Evolutionary conservation across 2,888 invertebrate genomes (phyloP).

Genomic region (Meteorus cinctellus): DNA sequence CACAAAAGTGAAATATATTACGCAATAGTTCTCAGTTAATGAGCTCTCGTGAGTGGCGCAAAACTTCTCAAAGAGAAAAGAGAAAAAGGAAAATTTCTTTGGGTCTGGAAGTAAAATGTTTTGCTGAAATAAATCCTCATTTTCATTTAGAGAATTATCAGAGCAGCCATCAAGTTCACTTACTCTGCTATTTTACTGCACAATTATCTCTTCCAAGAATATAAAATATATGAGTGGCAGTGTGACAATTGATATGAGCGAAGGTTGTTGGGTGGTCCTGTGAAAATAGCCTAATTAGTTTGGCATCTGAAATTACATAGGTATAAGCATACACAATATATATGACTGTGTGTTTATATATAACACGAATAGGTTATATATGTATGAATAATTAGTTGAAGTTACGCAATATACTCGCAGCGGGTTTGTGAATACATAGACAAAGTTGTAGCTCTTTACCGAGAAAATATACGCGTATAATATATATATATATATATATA

Average conservation of each 20-base stretch:
- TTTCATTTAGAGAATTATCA: too few species aligned
- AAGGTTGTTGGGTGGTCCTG: constrained; percentile 39
- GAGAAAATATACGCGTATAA: constrained; percentile 2
- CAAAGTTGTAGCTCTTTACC: constrained; percentile 13
- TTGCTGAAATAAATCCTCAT: too few species aligned
- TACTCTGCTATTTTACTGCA: too few species aligned
- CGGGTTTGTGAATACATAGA: constrained; percentile 5
- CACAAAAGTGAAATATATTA: too few species aligned
- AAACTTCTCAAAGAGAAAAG: too few species aligned
- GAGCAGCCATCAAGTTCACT: too few species aligned
- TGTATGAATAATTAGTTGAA: constrained; percentile 8
- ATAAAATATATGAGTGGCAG: constrained; percentile 13
- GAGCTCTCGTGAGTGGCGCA: too few species aligned
- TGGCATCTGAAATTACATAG: constrained; percentile 59
- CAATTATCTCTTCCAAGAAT: too few species aligned
- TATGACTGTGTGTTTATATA: constrained; percentile 27
- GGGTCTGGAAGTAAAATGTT: too few species aligned
- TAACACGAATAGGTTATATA: constrained; percentile 30
- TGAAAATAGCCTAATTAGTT: constrained; percentile 65
- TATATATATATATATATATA: neutral
- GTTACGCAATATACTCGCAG: neutral
- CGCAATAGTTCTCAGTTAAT: too few species aligned
- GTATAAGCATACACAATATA: constrained; percentile 5
- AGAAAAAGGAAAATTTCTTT: too few species aligned
- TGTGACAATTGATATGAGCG: neutral